Conservation (phyloP, 2,113 vertebrate species). For the Otocyon megalotis region DNA sequence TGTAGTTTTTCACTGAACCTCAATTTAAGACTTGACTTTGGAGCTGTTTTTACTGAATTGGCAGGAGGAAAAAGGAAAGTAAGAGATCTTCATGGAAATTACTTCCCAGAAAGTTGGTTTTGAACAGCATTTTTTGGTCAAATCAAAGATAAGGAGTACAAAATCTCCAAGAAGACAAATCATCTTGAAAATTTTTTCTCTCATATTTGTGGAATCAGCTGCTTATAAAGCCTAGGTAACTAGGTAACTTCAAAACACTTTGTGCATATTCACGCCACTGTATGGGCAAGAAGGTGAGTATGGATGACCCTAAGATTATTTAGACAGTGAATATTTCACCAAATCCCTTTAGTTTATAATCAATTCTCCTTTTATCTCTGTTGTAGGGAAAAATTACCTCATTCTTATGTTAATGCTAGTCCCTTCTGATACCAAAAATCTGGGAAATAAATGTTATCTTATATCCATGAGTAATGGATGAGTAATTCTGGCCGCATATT, state of each 20-base stretch:
- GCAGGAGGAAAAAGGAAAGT: neutral
- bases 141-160: neutral
- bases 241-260: neutral
- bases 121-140: conserved; percentile 4
- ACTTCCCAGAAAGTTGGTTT: conserved; percentile 52
- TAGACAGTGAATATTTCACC: neutral
- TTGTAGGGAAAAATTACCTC: neutral
- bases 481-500: neutral
- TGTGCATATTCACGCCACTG: neutral
- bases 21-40: conserved; percentile 33
- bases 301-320: neutral
- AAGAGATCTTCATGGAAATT: conserved; percentile 26
- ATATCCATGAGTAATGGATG: neutral
- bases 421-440: neutral
- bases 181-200: neutral
- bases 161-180: conserved; percentile 23
- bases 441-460: neutral
- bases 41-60: neutral
- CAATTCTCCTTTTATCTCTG: neutral
- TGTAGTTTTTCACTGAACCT: neutral
- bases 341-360: neutral
- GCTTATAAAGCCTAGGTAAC: neutral
- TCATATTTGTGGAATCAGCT: conserved; percentile 4
- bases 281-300: neutral
- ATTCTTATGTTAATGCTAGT: neutral